Percentiles rank a stretch among this genome's conserved stretches.
Evolutionary conservation across 2,113 vertebrate species (phyloP).

Genomic region (Rhynchopsitta pachyrhyncha): DNA sequence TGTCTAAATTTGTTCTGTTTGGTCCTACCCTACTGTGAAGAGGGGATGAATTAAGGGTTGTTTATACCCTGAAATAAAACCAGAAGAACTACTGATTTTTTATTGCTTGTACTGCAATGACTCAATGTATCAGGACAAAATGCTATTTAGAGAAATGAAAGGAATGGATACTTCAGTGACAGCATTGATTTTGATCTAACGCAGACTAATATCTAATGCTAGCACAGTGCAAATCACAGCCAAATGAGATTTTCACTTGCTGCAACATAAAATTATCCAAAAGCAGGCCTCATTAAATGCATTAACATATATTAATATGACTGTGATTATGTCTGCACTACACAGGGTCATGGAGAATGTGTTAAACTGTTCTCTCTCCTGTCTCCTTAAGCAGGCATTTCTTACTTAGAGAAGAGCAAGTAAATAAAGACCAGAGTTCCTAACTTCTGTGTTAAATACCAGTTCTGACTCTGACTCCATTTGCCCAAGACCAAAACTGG

Average conservation of each 20-base stretch:
- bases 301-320: background rate
- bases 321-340: background rate
- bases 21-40: background rate
- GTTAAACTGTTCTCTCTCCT: background rate
- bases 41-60: background rate
- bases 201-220: background rate
- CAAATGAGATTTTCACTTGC: constrained; percentile 8
- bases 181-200: constrained; percentile 52
- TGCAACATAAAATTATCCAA: constrained; percentile 25
- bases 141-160: constrained; percentile 54
- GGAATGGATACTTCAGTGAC: constrained; percentile 28
- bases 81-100: constrained; percentile 52
- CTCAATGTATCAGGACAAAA: constrained; percentile 50
- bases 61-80: constrained; percentile 47
- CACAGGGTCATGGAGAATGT: background rate
- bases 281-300: background rate
- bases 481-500: background rate
- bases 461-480: background rate
- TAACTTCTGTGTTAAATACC: background rate
- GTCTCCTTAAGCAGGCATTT: background rate
- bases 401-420: background rate
- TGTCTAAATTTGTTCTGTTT: constrained; percentile 17
- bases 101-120: constrained; percentile 36
- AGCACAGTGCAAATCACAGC: constrained; percentile 7
- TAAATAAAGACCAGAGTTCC: background rate